Evolutionary conservation across 1,140 invertebrate species (phyloP).

Genomic region (Ephestia elutella): DNA sequence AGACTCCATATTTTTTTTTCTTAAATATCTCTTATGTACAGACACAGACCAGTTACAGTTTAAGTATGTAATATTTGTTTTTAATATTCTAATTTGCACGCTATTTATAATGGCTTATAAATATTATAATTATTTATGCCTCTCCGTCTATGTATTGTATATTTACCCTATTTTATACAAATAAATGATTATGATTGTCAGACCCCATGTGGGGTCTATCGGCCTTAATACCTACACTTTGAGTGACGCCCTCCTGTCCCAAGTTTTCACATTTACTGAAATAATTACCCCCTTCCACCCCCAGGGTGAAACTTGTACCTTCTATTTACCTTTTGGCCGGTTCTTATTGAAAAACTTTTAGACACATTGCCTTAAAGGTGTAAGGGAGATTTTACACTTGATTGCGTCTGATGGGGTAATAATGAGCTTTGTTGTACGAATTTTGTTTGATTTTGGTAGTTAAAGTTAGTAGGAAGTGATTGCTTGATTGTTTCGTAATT

Average conservation of each 20-base stretch:
- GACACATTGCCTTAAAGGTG: slow-evolving; percentile 22
- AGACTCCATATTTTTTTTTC: too few species aligned
- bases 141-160: too few species aligned
- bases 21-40: too few species aligned
- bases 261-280: slow-evolving; percentile 40
- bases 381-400: slow-evolving; percentile 16
- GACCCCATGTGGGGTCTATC: too few species aligned
- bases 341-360: slow-evolving; percentile 40
- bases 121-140: too few species aligned
- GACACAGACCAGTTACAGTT: too few species aligned
- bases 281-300: slow-evolving; percentile 30
- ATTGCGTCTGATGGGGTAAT: not conserved
- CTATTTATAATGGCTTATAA: too few species aligned
- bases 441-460: not conserved
- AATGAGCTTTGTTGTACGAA: not conserved
- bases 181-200: too few species aligned
- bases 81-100: too few species aligned
- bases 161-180: too few species aligned
- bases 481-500: not conserved
- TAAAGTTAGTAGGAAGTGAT: not conserved
- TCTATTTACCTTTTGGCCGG: slow-evolving; percentile 34
- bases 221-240: too few species aligned
- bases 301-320: slow-evolving; percentile 22
- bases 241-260: not conserved
- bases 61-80: too few species aligned